A percentile compares a stretch with the other conserved stretches of the same genome.
Evolutionary conservation across 2,888 invertebrate genomes (phyloP).

Genomic region (Lycia hirtaria): DNA sequence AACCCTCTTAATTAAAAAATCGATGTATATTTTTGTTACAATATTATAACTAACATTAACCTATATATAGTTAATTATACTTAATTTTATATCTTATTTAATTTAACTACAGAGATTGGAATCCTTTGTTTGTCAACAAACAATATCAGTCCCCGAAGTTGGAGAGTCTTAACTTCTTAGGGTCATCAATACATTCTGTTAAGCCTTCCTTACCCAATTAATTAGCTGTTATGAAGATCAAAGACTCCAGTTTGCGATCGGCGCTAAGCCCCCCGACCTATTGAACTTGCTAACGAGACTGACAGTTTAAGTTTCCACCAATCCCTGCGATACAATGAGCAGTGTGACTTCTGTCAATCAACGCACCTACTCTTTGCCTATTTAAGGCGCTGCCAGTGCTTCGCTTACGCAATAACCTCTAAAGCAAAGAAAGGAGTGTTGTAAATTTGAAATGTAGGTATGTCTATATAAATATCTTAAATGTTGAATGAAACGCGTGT

Average conservation of each 20-base stretch:
- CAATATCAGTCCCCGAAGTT: constrained; percentile 56
- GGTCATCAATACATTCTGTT: constrained; percentile 69
- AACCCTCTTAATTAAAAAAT: too few relatives aligned
- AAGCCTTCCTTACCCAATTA: constrained; percentile 75
- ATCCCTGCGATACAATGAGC: constrained; percentile 66
- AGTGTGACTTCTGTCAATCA: constrained; percentile 74
- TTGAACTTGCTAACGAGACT: constrained; percentile 70
- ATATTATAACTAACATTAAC: not conserved
- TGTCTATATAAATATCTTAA: too few relatives aligned
- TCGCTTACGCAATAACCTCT: too few relatives aligned
- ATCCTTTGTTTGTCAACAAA: constrained; percentile 52
- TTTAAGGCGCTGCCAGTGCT: too few relatives aligned
- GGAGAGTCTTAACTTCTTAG: constrained; percentile 44
- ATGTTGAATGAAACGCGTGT: too few relatives aligned
- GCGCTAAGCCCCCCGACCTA: constrained; percentile 64
- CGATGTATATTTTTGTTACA: too few relatives aligned
- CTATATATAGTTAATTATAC: not conserved
- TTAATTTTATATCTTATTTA: constrained; percentile 14
- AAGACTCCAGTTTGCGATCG: constrained; percentile 69
- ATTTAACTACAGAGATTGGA: constrained; percentile 29
- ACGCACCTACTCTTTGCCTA: constrained; percentile 53
- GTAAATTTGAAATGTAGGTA: too few relatives aligned
- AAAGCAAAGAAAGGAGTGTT: too few relatives aligned
- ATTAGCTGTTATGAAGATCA: constrained; percentile 80
- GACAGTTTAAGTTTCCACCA: constrained; percentile 73